Base-by-base conservation (phyloP, 2,797 vertebrate genomes). In the Glyptemys insculpta region DNA sequence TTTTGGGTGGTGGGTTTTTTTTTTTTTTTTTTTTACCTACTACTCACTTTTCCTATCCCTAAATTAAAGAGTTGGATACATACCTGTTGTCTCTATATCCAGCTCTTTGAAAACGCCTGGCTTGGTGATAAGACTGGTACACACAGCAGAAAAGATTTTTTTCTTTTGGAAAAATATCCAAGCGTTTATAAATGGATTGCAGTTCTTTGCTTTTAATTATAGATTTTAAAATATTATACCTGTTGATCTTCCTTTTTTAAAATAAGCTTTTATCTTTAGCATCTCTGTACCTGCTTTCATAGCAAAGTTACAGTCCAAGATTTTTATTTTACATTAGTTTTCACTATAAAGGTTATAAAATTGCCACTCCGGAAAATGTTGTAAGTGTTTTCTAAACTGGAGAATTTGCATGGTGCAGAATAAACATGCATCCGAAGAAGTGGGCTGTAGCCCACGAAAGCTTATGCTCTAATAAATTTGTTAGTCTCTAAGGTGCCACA, bases 281-380 rank as follows among this genome's bases (percentile, higher is more conserved):
- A 86, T 37, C 18, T 47, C 89, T 91, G 62, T 86, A 96, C 83
- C 88, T 97, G 88, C 95, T 97, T 96, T 94, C 86, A 95, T 76
- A 94, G 85, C 57, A 47, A 59, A 81, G n/a, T 34, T 59, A 91
- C 21, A 56, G 49, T 85, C 62, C 87, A 82, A 34, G 34, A 56
- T 53, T 83, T 92, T n/a, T 16, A 65, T 79, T 92, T 9, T 85
- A 81, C 62, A 50, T 94, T 85, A 78, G 79, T 93, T 86, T 81
- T 89, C 84, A 88, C 52, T 87, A 82, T 4, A 11, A 29, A 83
- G 79, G n/a, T 80, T 92, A 37, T 92, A 79, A 91, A 93, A 65
- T 31, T 83, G 85, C 90, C 93, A 86, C 34, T 92, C 65, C 85
- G 27, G 78, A 59, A 93, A 92, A 93, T 79, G 72, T 76, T 80